These are phyloP conservation scores for Chrysocyon brachyurus DNA, from an alignment of 2,797 vertebrate species.

Conservation along the genomic window DNA sequence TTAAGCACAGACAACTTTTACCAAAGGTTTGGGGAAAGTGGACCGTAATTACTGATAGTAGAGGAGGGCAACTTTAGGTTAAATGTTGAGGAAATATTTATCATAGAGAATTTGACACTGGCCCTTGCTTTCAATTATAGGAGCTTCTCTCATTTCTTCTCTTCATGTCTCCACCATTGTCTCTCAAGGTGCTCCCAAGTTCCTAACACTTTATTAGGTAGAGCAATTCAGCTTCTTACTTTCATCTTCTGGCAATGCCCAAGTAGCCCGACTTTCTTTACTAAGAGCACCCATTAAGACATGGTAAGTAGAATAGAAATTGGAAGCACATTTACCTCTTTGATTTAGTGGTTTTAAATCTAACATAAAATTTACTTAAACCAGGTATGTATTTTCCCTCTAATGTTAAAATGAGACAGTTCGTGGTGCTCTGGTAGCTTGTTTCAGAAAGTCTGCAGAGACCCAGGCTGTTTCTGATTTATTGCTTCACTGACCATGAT, in stretches of 20 bases:
- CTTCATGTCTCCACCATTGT: neutral
- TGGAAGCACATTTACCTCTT: neutral
- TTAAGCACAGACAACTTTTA: neutral
- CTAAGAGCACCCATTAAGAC: neutral
- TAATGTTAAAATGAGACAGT: neutral
- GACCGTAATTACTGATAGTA: neutral
- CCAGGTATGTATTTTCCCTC: neutral
- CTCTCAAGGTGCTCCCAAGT: neutral
- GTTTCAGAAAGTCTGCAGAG: neutral
- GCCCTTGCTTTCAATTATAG: neutral
- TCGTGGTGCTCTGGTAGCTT: neutral
- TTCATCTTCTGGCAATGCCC: neutral
- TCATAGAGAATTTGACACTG: neutral
- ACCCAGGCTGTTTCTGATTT: neutral
- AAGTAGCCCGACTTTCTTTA: neutral
- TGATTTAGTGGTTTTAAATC: constrained; percentile 21
- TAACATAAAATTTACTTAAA: constrained; percentile 52
- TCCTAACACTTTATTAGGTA: neutral
- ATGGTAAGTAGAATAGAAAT: neutral
- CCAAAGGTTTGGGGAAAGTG: neutral
- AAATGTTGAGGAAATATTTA: neutral
- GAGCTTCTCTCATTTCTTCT: neutral
- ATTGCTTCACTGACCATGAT: neutral
- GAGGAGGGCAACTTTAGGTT: neutral
- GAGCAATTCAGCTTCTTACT: neutral